phyloP scores from a whole-genome alignment of 2,888 invertebrate genomes.

The Drosophila monieri region DNA sequence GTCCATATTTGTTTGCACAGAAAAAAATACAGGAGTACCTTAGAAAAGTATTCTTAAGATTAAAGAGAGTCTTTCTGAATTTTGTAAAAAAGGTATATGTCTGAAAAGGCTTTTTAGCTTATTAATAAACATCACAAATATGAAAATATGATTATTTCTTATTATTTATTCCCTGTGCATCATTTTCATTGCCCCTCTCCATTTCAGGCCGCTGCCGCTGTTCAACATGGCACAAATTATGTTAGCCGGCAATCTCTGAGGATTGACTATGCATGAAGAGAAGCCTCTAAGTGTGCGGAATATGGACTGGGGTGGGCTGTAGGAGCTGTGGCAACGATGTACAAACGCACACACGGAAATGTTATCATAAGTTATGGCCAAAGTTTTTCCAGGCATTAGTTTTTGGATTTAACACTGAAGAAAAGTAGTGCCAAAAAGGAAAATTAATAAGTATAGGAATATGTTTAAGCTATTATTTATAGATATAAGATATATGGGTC shows the following conservation, averaged over 20 bases:
- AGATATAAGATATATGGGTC: too few species aligned
- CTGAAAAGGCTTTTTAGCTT: too few species aligned
- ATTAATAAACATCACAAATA: background rate
- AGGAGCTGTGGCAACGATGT: background rate
- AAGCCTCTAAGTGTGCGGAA: slow-evolving; percentile 16
- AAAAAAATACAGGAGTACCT: background rate
- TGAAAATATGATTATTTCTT: background rate
- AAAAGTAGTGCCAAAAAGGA: background rate
- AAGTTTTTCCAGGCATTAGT: slow-evolving; percentile 58
- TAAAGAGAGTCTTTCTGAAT: background rate
- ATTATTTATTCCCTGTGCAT: background rate
- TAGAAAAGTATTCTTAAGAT: too few species aligned
- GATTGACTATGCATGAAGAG: slow-evolving; percentile 64
- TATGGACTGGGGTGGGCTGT: background rate
- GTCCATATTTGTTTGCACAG: background rate
- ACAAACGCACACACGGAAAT: slow-evolving; percentile 55
- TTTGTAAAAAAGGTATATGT: background rate
- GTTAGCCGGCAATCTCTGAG: slow-evolving; percentile 76
- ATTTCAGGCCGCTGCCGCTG: slow-evolving; percentile 28
- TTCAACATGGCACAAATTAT: slow-evolving; percentile 74
- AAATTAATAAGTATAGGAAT: background rate
- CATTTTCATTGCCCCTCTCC: background rate
- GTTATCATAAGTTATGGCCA: slow-evolving; percentile 76
- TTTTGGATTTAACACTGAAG: slow-evolving; percentile 51
- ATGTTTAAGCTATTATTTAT: too few species aligned